These are phyloP conservation scores for Taenioides sp. DNA, from an alignment of 2,797 vertebrate genomes.

Conservation along the genomic window DNA sequence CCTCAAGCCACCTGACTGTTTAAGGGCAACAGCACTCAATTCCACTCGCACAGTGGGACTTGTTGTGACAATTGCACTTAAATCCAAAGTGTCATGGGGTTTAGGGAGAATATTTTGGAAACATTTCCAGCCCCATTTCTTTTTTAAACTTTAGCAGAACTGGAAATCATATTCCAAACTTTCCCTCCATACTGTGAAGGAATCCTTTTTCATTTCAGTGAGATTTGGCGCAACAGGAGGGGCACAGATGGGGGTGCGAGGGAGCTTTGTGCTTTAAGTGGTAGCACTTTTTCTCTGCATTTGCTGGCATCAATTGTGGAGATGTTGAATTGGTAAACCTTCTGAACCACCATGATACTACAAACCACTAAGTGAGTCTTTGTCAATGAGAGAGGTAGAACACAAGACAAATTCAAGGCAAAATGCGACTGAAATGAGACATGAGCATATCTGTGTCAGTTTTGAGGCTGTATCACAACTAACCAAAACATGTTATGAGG, in stretches of 20 bases:
- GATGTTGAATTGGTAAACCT: not conserved
- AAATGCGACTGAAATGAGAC: conserved; percentile 29
- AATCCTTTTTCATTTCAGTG: conserved; percentile 4
- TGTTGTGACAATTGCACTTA: not conserved
- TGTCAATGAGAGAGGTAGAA: conserved; percentile 67
- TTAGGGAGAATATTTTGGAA: conserved; percentile 1
- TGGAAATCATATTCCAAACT: conserved; percentile 8
- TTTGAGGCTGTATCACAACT: conserved; percentile 13
- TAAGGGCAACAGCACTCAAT: not conserved
- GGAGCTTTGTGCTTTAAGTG: conserved; percentile 14
- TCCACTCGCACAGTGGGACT: conserved; percentile 9
- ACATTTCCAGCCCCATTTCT: not conserved
- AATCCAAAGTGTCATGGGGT: conserved; percentile 5
- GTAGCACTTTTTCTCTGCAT: conserved; percentile 19
- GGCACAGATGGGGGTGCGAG: conserved; percentile 2
- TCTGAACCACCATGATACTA: conserved; percentile 24
- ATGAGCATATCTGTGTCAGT: conserved; percentile 4
- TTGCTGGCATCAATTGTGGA: conserved; percentile 19
- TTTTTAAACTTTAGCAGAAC: not conserved
- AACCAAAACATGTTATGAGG: not conserved
- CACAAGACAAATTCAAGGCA: conserved; percentile 42
- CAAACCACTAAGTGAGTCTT: conserved; percentile 15
- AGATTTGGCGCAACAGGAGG: not conserved
- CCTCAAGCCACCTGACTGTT: not conserved
- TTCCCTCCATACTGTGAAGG: conserved; percentile 3